Conservation (phyloP, 2,888 invertebrate genomes). For the Agrotis clavis region DNA sequence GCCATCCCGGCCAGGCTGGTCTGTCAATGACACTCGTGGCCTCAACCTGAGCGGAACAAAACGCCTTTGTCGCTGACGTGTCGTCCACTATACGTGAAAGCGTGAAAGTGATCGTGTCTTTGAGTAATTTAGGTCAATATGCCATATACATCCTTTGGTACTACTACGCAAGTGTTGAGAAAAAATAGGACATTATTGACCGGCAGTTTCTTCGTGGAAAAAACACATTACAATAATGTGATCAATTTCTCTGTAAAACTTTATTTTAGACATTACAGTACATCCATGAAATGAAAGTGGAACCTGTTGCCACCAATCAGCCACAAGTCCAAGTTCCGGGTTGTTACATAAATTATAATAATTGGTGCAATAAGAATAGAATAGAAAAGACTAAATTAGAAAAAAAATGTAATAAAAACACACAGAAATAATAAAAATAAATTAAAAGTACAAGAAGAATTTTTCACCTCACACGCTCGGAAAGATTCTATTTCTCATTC, state of each 20-base stretch:
- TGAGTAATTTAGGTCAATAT: slow-evolving; percentile 43
- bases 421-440: too few relatives aligned
- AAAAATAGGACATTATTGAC: neutral
- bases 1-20: slow-evolving; percentile 42
- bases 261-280: too few relatives aligned
- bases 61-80: slow-evolving; percentile 38
- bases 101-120: slow-evolving; percentile 38
- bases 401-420: too few relatives aligned
- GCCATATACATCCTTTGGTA: neutral
- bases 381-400: too few relatives aligned
- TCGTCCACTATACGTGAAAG: neutral
- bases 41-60: slow-evolving; percentile 42
- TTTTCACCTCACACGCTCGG: too few relatives aligned
- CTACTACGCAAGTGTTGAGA: neutral
- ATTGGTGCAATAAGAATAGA: too few relatives aligned
- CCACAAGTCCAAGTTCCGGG: too few relatives aligned
- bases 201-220: neutral
- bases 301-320: too few relatives aligned
- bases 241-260: too few relatives aligned
- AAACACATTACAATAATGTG: neutral
- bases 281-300: too few relatives aligned
- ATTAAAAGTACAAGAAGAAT: too few relatives aligned
- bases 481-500: too few relatives aligned
- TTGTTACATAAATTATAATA: neutral
- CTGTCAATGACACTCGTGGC: slow-evolving; percentile 65